Conservation (phyloP, 2,113 vertebrate genomes). For the Podiceps cristatus region DNA sequence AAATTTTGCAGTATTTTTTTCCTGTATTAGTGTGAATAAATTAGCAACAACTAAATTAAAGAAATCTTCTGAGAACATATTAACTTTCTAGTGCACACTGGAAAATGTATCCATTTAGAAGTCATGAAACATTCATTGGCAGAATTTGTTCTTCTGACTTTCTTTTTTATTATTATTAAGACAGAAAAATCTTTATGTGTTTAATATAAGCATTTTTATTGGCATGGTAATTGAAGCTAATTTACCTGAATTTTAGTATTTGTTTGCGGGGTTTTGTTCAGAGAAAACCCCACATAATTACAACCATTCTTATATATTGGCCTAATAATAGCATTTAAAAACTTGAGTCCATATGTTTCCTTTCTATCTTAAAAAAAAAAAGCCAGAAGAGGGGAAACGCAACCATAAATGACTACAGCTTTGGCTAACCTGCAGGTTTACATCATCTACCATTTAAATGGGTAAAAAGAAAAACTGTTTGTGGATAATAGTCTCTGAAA, state of each 20-base stretch:
- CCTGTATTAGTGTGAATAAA: conserved; percentile 87
- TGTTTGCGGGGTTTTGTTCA: not conserved
- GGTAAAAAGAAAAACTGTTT: not conserved
- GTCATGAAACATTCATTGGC: conserved; percentile 65
- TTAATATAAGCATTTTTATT: conserved; percentile 42
- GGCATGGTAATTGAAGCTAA: conserved; percentile 8
- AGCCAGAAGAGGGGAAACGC: not conserved
- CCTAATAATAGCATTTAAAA: conserved; percentile 14
- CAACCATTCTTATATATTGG: not conserved
- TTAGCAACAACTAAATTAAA: conserved; percentile 87
- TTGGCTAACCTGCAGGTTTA: not conserved
- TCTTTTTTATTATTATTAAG: conserved; percentile 46
- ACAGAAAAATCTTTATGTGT: conserved; percentile 25
- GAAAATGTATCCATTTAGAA: conserved; percentile 74
- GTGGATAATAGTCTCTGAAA: not conserved
- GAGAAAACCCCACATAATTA: not conserved
- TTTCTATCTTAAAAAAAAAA: not conserved
- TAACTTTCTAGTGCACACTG: conserved; percentile 78
- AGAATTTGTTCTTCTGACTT: conserved; percentile 25
- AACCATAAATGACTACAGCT: not conserved
- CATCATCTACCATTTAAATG: not conserved
- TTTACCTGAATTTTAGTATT: conserved; percentile 32
- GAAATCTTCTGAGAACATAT: conserved; percentile 82
- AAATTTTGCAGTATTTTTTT: conserved; percentile 85
- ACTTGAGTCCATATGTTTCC: not conserved